A percentile compares a stretch with the other conserved stretches of the same genome.
These are phyloP conservation scores for Nanorana parkeri DNA, from an alignment of 2,113 vertebrate species.

Conservation along the genomic window DNA sequence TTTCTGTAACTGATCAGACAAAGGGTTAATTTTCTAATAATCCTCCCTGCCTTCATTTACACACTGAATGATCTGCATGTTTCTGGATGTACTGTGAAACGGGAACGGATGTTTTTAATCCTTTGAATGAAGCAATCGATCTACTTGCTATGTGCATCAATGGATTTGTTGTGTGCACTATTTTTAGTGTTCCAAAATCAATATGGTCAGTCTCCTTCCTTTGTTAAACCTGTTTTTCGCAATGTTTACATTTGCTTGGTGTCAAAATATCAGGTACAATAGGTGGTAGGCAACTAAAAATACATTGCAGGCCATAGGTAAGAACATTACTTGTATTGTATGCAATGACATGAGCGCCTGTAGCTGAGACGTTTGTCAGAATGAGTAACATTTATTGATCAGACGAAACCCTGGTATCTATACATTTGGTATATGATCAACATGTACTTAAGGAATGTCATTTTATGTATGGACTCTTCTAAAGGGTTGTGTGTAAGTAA, in stretches of 20 bases:
- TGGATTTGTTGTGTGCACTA: slow-evolving; percentile 15
- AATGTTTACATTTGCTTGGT: slow-evolving; percentile 4
- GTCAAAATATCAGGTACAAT: neutral
- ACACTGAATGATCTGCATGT: slow-evolving; percentile 4
- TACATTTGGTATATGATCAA: no score
- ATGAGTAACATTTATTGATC: no score
- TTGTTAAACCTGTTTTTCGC: neutral
- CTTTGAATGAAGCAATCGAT: neutral
- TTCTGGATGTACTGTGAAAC: neutral
- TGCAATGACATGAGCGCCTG: no score
- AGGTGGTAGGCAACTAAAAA: neutral
- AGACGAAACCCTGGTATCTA: no score
- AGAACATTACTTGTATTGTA: no score
- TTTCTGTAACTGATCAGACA: slow-evolving; percentile 3
- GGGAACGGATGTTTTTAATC: slow-evolving; percentile 5
- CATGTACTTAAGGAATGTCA: no score
- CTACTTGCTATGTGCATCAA: neutral
- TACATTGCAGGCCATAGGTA: no score
- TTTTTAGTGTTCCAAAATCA: slow-evolving; percentile 32
- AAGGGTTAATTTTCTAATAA: slow-evolving; percentile 13
- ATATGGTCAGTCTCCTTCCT: slow-evolving; percentile 21
- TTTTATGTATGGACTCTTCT: no score
- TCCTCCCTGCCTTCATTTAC: slow-evolving; percentile 1
- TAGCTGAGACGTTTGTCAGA: no score
- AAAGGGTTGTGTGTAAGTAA: no score